phyloP scores from a whole-genome alignment of 2,113 vertebrate species.

The Merops nubicus region DNA sequence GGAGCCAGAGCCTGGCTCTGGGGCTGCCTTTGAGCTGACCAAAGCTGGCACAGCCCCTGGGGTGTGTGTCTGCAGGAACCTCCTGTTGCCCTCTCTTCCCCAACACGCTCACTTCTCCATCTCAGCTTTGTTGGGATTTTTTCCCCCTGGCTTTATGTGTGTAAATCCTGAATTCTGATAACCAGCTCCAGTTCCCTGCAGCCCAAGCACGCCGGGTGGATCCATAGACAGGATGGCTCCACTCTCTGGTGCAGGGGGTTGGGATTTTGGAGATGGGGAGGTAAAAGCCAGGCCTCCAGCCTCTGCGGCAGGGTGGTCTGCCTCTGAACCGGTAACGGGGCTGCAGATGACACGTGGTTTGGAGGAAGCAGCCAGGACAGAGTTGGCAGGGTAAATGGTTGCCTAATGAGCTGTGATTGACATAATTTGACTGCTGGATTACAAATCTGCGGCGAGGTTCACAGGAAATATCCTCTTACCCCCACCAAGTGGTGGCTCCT shows the following conservation, averaged over 20 bases:
- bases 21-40: not conserved
- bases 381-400: slow-evolving; percentile 12
- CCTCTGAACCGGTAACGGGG: not conserved
- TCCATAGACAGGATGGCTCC: fast-evolving
- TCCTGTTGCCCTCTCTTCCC: not conserved
- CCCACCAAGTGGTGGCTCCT: not conserved
- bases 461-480: slow-evolving; percentile 49
- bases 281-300: fast-evolving
- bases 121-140: not conserved
- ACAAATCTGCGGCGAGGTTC: not conserved
- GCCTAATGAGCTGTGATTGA: slow-evolving; percentile 58
- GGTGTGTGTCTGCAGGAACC: fast-evolving
- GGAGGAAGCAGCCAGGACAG: not conserved
- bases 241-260: fast-evolving
- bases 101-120: fast-evolving
- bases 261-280: fast-evolving
- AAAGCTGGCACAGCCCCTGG: fast-evolving
- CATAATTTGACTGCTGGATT: slow-evolving; percentile 42
- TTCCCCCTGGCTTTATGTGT: not conserved
- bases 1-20: not conserved
- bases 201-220: fast-evolving
- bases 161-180: not conserved
- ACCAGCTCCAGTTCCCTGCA: fast-evolving
- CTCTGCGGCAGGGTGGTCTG: slow-evolving; percentile 4
- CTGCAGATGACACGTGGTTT: not conserved